Conservation (phyloP, 2,888 invertebrate genomes). For the Yponomeuta plumbellus region DNA sequence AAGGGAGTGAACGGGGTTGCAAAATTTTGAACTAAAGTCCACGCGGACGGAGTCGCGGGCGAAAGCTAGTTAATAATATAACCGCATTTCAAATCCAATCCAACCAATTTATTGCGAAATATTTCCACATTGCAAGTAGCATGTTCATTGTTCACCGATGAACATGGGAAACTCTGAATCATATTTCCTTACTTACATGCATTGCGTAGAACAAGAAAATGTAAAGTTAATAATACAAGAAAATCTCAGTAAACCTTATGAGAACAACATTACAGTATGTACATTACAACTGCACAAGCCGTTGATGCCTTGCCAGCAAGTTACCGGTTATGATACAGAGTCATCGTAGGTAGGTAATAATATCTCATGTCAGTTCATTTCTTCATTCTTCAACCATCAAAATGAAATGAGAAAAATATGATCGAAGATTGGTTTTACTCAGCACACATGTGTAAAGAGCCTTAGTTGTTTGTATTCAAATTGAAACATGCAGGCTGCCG, state of each 20-base stretch:
- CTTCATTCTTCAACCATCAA: too few species aligned
- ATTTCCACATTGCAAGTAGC: too few species aligned
- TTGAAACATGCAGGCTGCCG: constrained; percentile 1
- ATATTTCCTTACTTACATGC: background rate
- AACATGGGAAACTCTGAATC: background rate
- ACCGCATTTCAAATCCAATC: background rate
- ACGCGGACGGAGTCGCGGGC: too few species aligned
- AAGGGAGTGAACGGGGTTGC: too few species aligned
- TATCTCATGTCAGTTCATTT: too few species aligned
- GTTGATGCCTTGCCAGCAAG: constrained; percentile 3
- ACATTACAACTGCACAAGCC: background rate
- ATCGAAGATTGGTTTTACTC: too few species aligned
- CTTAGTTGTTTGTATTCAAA: background rate
- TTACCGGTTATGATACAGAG: background rate
- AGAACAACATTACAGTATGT: too few species aligned
- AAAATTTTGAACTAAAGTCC: too few species aligned
- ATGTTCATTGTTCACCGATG: background rate
- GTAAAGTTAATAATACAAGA: background rate
- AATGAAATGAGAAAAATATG: too few species aligned
- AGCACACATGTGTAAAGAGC: background rate
- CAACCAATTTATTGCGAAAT: background rate
- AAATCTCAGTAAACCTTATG: too few species aligned
- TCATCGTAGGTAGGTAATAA: too few species aligned
- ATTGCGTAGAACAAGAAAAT: background rate
- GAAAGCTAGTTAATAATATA: too few species aligned